Evolutionary conservation across 1,140 invertebrate genomes (phyloP).

Genomic region (Coptotermes formosanus): DNA sequence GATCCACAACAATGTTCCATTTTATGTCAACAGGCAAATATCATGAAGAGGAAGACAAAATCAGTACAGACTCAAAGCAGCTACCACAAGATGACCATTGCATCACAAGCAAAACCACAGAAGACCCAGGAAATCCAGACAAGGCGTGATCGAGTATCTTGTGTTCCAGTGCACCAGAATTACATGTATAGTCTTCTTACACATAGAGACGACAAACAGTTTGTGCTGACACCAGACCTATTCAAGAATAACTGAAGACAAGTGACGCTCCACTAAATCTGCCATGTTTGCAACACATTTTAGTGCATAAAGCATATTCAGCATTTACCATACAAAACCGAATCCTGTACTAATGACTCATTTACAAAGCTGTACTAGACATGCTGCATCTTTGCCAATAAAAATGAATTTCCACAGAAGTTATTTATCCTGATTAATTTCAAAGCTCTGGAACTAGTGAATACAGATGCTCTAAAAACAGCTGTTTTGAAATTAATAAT

Average conservation of each 20-base stretch:
- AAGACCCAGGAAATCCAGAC: slow-evolving; percentile 56
- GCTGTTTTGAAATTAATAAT: no score
- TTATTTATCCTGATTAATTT: neutral
- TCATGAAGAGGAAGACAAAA: slow-evolving; percentile 56
- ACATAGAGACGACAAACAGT: slow-evolving; percentile 48
- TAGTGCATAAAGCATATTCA: neutral
- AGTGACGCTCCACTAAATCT: no score
- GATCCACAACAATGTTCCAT: no score
- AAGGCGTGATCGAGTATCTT: slow-evolving; percentile 51
- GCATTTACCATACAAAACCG: neutral
- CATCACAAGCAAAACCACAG: slow-evolving; percentile 53
- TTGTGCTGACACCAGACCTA: slow-evolving; percentile 44
- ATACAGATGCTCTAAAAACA: no score
- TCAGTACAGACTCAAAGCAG: slow-evolving; percentile 62
- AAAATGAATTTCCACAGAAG: neutral
- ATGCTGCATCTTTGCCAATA: neutral
- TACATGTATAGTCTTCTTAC: slow-evolving; percentile 59
- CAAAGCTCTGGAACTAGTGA: no score
- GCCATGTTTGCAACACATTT: no score
- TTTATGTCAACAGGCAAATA: slow-evolving; percentile 49
- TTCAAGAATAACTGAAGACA: slow-evolving; percentile 37
- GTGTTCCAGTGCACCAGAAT: slow-evolving; percentile 49
- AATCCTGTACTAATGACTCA: neutral
- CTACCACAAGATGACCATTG: slow-evolving; percentile 50
- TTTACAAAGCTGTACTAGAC: neutral